Base-by-base conservation (phyloP, 2,113 vertebrate genomes). In the Chrysemys picta region DNA sequence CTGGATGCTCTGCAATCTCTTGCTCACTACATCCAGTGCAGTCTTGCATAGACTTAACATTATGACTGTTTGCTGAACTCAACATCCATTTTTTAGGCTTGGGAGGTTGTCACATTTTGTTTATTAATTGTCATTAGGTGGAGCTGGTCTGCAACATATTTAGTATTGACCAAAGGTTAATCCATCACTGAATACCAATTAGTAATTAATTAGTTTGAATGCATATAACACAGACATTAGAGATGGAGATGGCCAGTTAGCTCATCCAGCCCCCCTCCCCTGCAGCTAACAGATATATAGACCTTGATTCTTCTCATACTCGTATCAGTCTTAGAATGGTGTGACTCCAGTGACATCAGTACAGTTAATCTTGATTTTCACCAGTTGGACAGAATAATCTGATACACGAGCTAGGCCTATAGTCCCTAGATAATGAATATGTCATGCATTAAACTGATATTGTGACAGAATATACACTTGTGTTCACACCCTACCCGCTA, bases 361-460 rank as follows among this genome's bases (percentile, higher is more conserved):
- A 0, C 79, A 93, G n/a, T 90, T 97, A 96, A 89, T 93, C 85
- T 91, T 96, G 95, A 96, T 96, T 97, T 94, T 85, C 31, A 53
- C 62, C 90, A 80, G 85, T 93, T 96, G n/a, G n/a, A 38, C 19
- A 75, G n/a, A n/a, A 38, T 19, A 96, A 81, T 52, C 93, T 91
- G 87, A 38, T 72, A 50, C 75, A 91, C 8, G 4, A 47, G 42
- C 24, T 31, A 29, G 7, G 76, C 27, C 45, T 47, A 27, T 31
- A 49, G 45, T 27, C 25, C 25, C 65, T 69, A 69, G n/a, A 53
- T 87, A 85, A 80, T 89, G 62, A 57, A 27, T 69, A 38, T 69
- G 65, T 75, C 69, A 72, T n/a, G 69, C 38, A 38, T 72, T 31
- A 62, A 62, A 62, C 12, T 62, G 59, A 31, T 62, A 62, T 62